Conservation (phyloP, 2,797 vertebrate genomes). For the Jordanella pulchra region DNA sequence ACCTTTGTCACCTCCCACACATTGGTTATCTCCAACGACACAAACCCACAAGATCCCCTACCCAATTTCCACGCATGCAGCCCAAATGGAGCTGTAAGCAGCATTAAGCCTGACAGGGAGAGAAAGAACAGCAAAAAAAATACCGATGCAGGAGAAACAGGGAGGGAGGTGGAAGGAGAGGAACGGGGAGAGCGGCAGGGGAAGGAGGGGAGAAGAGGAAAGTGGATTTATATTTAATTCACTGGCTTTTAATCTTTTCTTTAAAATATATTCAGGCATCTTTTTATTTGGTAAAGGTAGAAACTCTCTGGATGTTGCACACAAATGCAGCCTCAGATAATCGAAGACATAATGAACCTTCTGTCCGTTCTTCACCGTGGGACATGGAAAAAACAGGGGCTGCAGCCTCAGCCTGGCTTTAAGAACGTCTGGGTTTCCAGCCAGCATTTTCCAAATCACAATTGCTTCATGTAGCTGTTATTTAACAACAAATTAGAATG, state of each 20-base stretch:
- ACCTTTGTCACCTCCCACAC: constrained; percentile 83
- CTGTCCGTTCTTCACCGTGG: constrained; percentile 65
- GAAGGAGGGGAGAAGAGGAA: constrained; percentile 48
- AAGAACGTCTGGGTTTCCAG: constrained; percentile 61
- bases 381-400: constrained; percentile 45
- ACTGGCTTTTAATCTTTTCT: constrained; percentile 70
- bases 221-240: constrained; percentile 71
- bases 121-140: constrained; percentile 57
- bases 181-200: constrained; percentile 43
- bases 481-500: constrained; percentile 64
- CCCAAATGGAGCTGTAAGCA: constrained; percentile 79
- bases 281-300: constrained; percentile 58
- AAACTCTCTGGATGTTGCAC: constrained; percentile 44
- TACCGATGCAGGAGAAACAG: constrained; percentile 51
- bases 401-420: constrained; percentile 62
- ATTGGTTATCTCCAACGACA: constrained; percentile 81
- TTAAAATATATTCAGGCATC: constrained; percentile 68
- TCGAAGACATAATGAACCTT: constrained; percentile 72
- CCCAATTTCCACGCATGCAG: constrained; percentile 80
- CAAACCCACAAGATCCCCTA: constrained; percentile 80
- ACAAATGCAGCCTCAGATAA: constrained; percentile 49
- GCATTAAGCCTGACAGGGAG: constrained; percentile 76
- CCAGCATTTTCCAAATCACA: constrained; percentile 63
- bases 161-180: constrained; percentile 60
- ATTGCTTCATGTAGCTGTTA: constrained; percentile 65